Base-by-base conservation (phyloP, 1,140 invertebrate genomes). In the Drosophila repleta region DNA sequence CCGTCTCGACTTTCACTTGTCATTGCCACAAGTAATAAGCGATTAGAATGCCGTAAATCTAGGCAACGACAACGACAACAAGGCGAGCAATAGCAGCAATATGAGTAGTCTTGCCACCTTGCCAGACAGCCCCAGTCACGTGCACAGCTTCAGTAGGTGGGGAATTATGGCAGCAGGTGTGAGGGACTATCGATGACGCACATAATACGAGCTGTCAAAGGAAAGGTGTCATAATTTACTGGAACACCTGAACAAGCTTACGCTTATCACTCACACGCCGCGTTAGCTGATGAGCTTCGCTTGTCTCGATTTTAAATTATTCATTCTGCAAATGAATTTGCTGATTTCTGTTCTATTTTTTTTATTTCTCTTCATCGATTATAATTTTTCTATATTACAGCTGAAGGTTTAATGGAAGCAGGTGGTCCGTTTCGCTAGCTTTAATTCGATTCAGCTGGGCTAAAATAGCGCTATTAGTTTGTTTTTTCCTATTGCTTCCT, bases 291-390 rank as follows among this genome's bases (percentile, higher is more conserved):
- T 66, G 61, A 49, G 69, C 57, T 15, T 35, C 6, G 35, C 49
- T 65, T 52, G 37, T 45, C n/a, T 45, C 60, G 46, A 70, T 66
- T 84, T 84, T 73, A 67, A 76, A 84, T 84, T 84, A 79, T 85
- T 85, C 73, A 84, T 84, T 72, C 67, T 70, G 62, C 57, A 71
- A 84, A 76, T 79, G 63, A 79, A 69, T 76, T 56, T 55, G 24
- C 67, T 65, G 58, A 66, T 74, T 78, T 58, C 41, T 17, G 8
- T 18, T 58, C 41, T 13, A 6, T 18, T n/a, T 11, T 35, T 35
- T 3, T 3, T 29, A 4, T 55, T 39, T 67, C 46, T 20, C 62
- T 20, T 53, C 76, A 55, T 76, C 46, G 73, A 68, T 66, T 76
- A n/a, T 7, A 26, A 11, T 45, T 17, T 29, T 20, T 65, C 21